A percentile compares a stretch with the other conserved stretches of the same genome.
These are phyloP conservation scores for Oryzias curvinotus DNA, from an alignment of 2,113 vertebrate species.

Conservation along the genomic window DNA sequence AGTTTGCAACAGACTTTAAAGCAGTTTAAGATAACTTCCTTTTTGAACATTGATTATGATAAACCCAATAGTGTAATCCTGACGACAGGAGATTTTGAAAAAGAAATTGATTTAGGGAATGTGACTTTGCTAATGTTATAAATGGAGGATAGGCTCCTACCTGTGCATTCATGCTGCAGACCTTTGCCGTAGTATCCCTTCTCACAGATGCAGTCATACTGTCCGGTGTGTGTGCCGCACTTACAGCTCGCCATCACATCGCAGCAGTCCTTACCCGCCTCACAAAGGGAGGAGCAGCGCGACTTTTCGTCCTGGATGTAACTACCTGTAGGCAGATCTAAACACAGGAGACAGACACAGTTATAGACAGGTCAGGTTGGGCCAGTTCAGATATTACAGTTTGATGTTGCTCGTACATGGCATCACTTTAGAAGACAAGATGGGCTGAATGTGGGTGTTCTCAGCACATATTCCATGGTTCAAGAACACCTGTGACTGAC, in stretches of 20 bases:
- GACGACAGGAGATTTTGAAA: too few relatives aligned
- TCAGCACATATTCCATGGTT: too few relatives aligned
- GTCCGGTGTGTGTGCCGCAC: conserved; percentile 95
- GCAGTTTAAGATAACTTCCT: too few relatives aligned
- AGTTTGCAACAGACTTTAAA: too few relatives aligned
- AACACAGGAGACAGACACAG: conserved; percentile 16
- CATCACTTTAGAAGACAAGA: background rate
- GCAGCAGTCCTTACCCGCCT: conserved; percentile 86
- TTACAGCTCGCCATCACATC: conserved; percentile 97
- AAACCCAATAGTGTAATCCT: too few relatives aligned
- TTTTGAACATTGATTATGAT: too few relatives aligned
- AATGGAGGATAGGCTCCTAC: conserved; percentile 61
- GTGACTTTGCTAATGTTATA: background rate
- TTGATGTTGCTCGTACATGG: background rate
- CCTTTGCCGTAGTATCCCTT: conserved; percentile 95
- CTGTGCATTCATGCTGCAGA: conserved; percentile 90
- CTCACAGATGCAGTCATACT: conserved; percentile 96
- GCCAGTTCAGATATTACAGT: background rate
- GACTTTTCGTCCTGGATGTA: conserved; percentile 93
- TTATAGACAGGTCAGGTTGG: background rate
- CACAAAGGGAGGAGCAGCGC: conserved; percentile 88
- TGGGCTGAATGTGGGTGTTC: background rate
- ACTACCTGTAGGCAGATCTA: conserved; percentile 93
- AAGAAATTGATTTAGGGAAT: background rate
- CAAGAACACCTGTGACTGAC: too few relatives aligned